Evolutionary conservation across 2,888 invertebrate genomes (phyloP), one percentile per base, ranked within the genome.

Genomic region (Drymonia ruficornis): DNA sequence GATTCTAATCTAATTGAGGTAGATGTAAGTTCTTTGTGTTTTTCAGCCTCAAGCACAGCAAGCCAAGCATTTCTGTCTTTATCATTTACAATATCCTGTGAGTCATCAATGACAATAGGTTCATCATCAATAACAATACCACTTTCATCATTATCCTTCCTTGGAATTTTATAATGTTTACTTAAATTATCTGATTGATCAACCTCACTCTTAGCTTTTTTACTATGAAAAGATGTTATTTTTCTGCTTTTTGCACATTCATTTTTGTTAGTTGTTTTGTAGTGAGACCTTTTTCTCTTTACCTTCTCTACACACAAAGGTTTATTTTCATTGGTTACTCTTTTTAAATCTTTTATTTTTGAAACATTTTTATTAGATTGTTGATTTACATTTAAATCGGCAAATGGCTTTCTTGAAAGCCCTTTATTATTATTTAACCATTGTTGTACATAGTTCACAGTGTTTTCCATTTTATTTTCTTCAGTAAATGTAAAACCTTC

Each of bases 51-150:
- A 45, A 77, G 56, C 13, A 91, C 83, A 59, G 86, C 86, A 38
- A 82, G 59, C 67, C 78, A 84, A 53, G 91, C 89, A 40, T 78
- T 63, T 65, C 63, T 74, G 71, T 92, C 91, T 74, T 90, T 91
- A 72, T 91, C 88, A 52, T 81, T 74, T 52, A 66, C 64, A 23
- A 51, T 52, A 23, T 61, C 77, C 63, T 80, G 80, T 45, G 83
- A 79, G 54, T 86, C 86, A 66, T 87, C 78, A 63, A 90, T 84
- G 5, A 80, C 61, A 63, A 81, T 79, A 38, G 65, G 61, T 42
- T 85, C 84, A 75, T 85, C 79, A 71, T 87, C 83, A 56, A 84
- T 70, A 55, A 76, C 78, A 59, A 84, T 84, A 9, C 82, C 86
- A 81, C 84, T 89, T 60, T 89, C 86, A 72, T 84, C 78, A 59